These are phyloP conservation scores for Mallotus villosus DNA, from an alignment of 2,797 vertebrate species.

Conservation along the genomic window DNA sequence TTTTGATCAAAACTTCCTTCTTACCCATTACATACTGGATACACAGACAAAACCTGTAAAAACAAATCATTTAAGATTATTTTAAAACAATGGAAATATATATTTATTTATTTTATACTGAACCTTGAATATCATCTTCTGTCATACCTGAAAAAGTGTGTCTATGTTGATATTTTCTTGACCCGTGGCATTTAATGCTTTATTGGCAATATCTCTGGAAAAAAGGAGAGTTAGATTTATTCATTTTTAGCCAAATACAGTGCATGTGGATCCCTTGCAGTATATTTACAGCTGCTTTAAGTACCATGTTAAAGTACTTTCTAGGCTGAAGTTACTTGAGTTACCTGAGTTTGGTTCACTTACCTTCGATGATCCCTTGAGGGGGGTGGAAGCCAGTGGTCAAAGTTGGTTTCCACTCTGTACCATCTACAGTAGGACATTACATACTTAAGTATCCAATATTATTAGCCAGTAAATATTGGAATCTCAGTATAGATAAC, in stretches of 20 bases:
- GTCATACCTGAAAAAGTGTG: slow-evolving; percentile 81
- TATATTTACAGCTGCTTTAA: not conserved
- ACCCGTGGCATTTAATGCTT: slow-evolving; percentile 85
- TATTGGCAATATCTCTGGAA: slow-evolving; percentile 82
- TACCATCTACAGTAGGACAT: slow-evolving; percentile 81
- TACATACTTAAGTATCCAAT: not conserved
- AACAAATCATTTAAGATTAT: not conserved
- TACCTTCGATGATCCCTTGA: slow-evolving; percentile 81
- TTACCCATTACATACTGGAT: slow-evolving; percentile 74
- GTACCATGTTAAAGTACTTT: not conserved
- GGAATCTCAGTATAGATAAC: not conserved
- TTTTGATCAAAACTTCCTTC: slow-evolving; percentile 14
- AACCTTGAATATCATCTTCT: slow-evolving; percentile 11
- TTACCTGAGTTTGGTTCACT: slow-evolving; percentile 15
- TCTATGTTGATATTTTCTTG: slow-evolving; percentile 80
- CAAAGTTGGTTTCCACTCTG: slow-evolving; percentile 92
- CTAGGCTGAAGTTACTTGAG: too few relatives aligned
- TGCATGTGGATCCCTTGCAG: not conserved
- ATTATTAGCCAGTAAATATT: not conserved
- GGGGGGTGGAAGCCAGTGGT: slow-evolving; percentile 87
- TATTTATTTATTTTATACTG: too few relatives aligned
- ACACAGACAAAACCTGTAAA: slow-evolving; percentile 69
- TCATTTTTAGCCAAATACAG: not conserved
- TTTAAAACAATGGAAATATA: slow-evolving; percentile 16
- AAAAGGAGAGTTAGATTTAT: slow-evolving; percentile 9